phyloP scores from a whole-genome alignment of 2,113 vertebrate genomes.

The Mobula birostris region DNA sequence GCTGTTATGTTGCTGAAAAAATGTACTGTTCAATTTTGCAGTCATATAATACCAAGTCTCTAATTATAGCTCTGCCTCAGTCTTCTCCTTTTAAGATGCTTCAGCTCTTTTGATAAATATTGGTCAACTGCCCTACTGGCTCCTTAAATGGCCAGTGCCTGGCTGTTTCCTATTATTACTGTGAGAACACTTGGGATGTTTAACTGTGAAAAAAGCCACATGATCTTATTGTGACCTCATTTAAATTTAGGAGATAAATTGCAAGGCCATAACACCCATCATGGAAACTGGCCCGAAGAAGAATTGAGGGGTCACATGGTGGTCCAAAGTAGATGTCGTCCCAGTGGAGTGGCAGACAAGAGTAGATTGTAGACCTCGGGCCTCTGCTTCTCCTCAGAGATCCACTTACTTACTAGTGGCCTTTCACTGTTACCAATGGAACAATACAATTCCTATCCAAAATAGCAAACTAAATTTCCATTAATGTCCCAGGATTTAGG shows the following conservation, averaged over 20 bases:
- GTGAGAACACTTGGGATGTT: not conserved
- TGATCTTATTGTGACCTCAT: not conserved
- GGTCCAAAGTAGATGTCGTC: too few relatives aligned
- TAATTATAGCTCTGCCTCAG: not conserved
- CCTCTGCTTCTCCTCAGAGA: not conserved
- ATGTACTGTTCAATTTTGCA: too few relatives aligned
- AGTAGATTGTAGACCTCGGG: too few relatives aligned
- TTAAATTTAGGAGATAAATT: not conserved
- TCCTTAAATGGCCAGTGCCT: too few relatives aligned
- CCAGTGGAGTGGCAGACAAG: not conserved
- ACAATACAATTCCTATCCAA: not conserved
- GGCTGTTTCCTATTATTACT: too few relatives aligned
- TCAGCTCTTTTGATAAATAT: too few relatives aligned
- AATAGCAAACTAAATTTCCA: not conserved
- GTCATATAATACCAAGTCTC: not conserved
- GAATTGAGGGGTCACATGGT: not conserved
- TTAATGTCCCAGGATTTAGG: not conserved
- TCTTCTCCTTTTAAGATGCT: too few relatives aligned
- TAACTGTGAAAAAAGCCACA: not conserved
- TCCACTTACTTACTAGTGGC: not conserved
- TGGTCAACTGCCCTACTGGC: too few relatives aligned
- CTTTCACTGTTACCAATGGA: not conserved
- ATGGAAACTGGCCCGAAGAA: too few relatives aligned
- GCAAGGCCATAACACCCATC: not conserved
- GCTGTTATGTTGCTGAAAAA: not conserved